These are phyloP conservation scores for Danio rerio DNA, from an alignment of 2,113 vertebrate genomes.

Conservation along the genomic window GRCz12tu NC_133184.1:21893001-21893500, in stretches of 20 bases:
- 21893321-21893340: background rate
- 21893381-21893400: background rate
- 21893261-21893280: constrained; percentile 27
- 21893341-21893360: background rate
- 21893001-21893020: background rate
- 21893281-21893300: constrained; percentile 9
- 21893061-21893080: constrained; percentile 20
- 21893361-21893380: background rate
- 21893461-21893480: constrained; percentile 13
- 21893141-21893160: constrained; percentile 56
- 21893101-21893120: constrained; percentile 52
- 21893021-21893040: background rate
- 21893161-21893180: constrained; percentile 47
- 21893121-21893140: constrained; percentile 48
- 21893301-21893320: background rate
- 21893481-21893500: background rate
- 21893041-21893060: background rate
- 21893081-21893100: constrained; percentile 44
- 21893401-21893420: constrained; percentile 24
- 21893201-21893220: constrained; percentile 53
- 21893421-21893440: constrained; percentile 24
- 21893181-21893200: constrained; percentile 48
- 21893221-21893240: constrained; percentile 43
- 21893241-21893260: constrained; percentile 37
- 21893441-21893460: background rate